Conservation (phyloP, 1,140 invertebrate species). For the Philopotamus ludificatus region DNA sequence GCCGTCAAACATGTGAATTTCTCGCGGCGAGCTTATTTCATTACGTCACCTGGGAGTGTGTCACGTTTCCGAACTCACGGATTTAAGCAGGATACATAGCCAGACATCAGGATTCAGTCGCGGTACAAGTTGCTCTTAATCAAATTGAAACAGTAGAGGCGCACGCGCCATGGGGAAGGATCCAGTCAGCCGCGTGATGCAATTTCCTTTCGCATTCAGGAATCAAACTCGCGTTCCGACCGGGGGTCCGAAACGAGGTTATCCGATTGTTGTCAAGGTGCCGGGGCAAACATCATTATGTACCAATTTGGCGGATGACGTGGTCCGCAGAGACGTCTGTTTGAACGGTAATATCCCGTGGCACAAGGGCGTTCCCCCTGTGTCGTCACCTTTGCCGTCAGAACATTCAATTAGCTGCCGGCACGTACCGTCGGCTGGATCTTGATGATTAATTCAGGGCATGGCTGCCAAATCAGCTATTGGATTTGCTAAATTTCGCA, state of each 20-base stretch:
- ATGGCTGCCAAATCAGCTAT: constrained; percentile 33
- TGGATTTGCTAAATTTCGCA: constrained; percentile 35
- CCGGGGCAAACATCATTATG: constrained; percentile 3
- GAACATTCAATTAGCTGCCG: constrained; percentile 25
- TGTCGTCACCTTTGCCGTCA: constrained; percentile 7
- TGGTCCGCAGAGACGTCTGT: constrained; percentile 1
- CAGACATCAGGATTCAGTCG: no score
- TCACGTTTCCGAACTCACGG: no score
- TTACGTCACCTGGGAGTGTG: no score
- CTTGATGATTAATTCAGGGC: constrained; percentile 23
- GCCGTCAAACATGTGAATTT: no score
- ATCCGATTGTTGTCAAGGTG: constrained; percentile 1
- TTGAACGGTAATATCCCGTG: not conserved
- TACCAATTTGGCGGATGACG: constrained; percentile 10
- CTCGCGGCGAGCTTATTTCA: no score
- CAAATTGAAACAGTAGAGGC: no score
- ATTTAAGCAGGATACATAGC: no score
- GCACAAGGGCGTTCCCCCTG: not conserved
- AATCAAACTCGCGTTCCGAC: not conserved
- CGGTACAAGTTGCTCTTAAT: no score
- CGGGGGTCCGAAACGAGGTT: not conserved
- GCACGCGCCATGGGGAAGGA: no score
- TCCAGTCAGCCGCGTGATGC: not conserved
- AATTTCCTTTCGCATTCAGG: not conserved
- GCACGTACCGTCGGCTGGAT: not conserved